These are phyloP conservation scores for Brachionus calyciflorus DNA, from an alignment of 1,140 invertebrate genomes.

Conservation along the genomic window DNA sequence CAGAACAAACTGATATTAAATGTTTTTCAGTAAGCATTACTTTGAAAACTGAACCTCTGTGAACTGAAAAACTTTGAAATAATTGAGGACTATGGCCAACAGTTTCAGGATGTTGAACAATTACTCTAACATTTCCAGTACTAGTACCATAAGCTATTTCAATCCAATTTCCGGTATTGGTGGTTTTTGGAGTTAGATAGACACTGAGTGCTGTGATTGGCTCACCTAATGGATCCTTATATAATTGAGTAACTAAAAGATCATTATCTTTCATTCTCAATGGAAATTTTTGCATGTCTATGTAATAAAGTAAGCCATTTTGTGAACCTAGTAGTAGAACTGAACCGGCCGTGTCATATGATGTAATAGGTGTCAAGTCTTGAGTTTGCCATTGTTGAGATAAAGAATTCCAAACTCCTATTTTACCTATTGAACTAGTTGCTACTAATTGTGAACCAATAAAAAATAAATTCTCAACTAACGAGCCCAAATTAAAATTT, in stretches of 20 bases:
- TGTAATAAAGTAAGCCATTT: slow-evolving; percentile 95
- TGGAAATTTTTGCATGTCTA: slow-evolving; percentile 99
- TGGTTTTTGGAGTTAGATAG: slow-evolving; percentile 94
- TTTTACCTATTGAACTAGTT: slow-evolving; percentile 86
- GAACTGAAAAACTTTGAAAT: slow-evolving; percentile 96
- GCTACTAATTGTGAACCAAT: slow-evolving; percentile 94
- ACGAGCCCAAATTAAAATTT: slow-evolving; percentile 83
- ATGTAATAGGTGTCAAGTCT: slow-evolving; percentile 53
- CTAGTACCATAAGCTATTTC: slow-evolving; percentile 97
- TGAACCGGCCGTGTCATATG: slow-evolving; percentile 83
- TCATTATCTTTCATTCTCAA: slow-evolving; percentile 98
- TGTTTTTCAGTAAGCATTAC: slow-evolving; percentile 88
- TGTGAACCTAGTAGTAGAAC: slow-evolving; percentile 88
- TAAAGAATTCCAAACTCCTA: slow-evolving; percentile 97
- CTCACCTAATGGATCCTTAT: slow-evolving; percentile 83
- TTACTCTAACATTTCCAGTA: slow-evolving; percentile 88
- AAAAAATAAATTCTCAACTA: slow-evolving; percentile 91
- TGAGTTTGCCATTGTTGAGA: slow-evolving; percentile 81
- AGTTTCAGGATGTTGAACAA: slow-evolving; percentile 96
- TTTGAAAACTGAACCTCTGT: slow-evolving; percentile 90
- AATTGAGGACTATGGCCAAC: slow-evolving; percentile 91
- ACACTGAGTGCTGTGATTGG: slow-evolving; percentile 97
- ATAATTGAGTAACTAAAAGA: slow-evolving; percentile 90
- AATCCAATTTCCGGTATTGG: slow-evolving; percentile 69
- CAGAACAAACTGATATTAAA: slow-evolving; percentile 91